These are phyloP conservation scores for Halichoerus grypus DNA, from an alignment of 2,113 vertebrate genomes.

Conservation along the genomic window DNA sequence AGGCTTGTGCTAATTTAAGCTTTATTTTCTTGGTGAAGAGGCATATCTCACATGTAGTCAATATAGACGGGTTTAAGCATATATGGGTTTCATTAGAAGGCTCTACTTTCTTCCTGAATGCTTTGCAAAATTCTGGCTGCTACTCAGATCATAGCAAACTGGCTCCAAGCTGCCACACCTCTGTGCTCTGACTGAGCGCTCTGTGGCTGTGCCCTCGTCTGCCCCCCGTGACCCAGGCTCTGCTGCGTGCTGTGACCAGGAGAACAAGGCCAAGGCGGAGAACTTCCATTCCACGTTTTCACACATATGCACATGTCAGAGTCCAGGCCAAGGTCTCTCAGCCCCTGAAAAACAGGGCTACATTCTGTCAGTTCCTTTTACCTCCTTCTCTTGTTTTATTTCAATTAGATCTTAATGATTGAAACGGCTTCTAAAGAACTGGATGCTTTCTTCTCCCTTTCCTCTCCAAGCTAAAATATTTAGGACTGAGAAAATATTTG, in stretches of 20 bases:
- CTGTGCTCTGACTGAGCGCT: fast-evolving
- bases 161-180: too few species aligned
- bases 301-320: neutral
- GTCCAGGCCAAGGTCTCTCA: neutral
- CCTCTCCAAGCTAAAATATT: neutral
- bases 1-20: neutral
- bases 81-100: neutral
- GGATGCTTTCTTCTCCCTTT: neutral
- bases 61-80: neutral
- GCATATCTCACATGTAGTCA: neutral
- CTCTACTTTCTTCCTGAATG: neutral
- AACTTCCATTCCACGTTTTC: neutral
- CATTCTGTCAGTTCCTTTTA: neutral
- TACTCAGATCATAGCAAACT: neutral
- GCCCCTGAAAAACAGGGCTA: neutral
- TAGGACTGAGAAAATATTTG: neutral
- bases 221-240: fast-evolving
- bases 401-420: neutral
- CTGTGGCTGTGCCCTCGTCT: neutral
- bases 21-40: neutral
- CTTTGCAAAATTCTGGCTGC: neutral
- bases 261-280: neutral
- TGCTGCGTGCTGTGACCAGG: neutral
- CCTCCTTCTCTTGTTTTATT: neutral
- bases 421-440: neutral